Conservation (phyloP, 1,140 invertebrate species). For the Drosophila prosaltans region DNA sequence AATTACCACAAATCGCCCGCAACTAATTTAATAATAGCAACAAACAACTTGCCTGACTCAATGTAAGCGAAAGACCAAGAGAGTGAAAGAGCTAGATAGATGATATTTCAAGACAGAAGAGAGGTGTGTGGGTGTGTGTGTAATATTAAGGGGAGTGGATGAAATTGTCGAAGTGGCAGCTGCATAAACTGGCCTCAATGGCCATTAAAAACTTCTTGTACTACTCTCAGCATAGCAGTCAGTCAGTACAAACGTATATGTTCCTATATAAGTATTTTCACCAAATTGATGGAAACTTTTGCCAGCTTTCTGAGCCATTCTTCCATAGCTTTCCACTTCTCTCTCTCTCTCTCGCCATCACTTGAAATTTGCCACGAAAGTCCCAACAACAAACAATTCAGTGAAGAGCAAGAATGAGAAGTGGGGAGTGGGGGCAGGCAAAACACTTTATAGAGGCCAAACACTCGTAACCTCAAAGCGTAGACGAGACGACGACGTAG, state of each 20-base stretch:
- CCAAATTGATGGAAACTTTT: slow-evolving; percentile 60
- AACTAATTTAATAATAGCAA: slow-evolving; percentile 79
- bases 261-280: slow-evolving; percentile 49
- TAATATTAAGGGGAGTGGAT: not conserved
- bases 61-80: not conserved
- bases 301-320: slow-evolving; percentile 9
- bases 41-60: slow-evolving; percentile 43
- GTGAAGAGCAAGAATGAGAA: slow-evolving; percentile 2
- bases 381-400: slow-evolving; percentile 61
- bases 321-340: slow-evolving; percentile 29
- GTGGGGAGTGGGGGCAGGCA: not conserved
- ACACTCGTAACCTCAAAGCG: slow-evolving; percentile 63
- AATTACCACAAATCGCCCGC: slow-evolving; percentile 80
- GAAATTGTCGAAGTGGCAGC: slow-evolving; percentile 50
- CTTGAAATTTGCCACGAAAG: slow-evolving; percentile 51
- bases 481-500: slow-evolving; percentile 41
- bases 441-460: slow-evolving; percentile 43
- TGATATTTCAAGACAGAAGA: slow-evolving; percentile 18
- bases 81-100: not conserved
- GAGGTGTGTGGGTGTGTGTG: not conserved
- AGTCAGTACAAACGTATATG: slow-evolving; percentile 13
- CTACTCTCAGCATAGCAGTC: slow-evolving; percentile 1
- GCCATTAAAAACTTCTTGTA: slow-evolving; percentile 71
- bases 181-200: slow-evolving; percentile 73
- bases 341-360: slow-evolving; percentile 39